Conservation (phyloP, 2,888 invertebrate genomes). For the Orgyia antiqua region DNA sequence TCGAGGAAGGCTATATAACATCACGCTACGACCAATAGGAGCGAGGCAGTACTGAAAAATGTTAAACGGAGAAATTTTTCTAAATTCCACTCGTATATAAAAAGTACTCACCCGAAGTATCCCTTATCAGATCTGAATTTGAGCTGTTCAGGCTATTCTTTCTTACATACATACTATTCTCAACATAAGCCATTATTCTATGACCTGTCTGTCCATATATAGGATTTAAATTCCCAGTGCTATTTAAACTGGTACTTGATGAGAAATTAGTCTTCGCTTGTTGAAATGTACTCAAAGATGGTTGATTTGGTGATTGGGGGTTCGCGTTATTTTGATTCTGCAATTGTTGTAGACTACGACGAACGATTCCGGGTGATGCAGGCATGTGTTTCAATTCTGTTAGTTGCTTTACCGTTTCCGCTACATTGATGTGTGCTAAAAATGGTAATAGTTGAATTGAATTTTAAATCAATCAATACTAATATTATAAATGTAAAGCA, state of each 20-base stretch:
- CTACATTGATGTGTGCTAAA: slow-evolving; percentile 80
- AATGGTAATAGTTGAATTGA: slow-evolving; percentile 6
- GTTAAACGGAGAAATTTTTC: too few species aligned
- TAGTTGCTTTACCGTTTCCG: slow-evolving; percentile 91
- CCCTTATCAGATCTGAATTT: slow-evolving; percentile 50
- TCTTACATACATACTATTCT: slow-evolving; percentile 67
- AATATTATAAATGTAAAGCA: background rate
- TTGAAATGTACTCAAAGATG: slow-evolving; percentile 55
- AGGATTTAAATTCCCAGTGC: slow-evolving; percentile 64
- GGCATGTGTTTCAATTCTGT: slow-evolving; percentile 92
- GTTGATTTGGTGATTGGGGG: slow-evolving; percentile 35
- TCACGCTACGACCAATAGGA: too few species aligned
- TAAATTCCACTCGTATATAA: too few species aligned
- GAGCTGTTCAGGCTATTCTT: slow-evolving; percentile 62
- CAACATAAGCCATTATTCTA: slow-evolving; percentile 56
- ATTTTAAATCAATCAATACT: background rate
- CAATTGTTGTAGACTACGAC: slow-evolving; percentile 68
- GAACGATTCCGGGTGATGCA: slow-evolving; percentile 87
- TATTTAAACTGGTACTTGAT: slow-evolving; percentile 53
- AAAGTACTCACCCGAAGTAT: slow-evolving; percentile 39
- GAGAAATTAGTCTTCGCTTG: slow-evolving; percentile 62
- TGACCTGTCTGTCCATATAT: slow-evolving; percentile 71
- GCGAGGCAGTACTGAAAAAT: too few species aligned
- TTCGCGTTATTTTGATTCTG: slow-evolving; percentile 36
- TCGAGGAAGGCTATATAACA: too few species aligned